Evolutionary conservation across 2,888 invertebrate genomes (phyloP).

Genomic region (Conops quadrifasciatus): DNA sequence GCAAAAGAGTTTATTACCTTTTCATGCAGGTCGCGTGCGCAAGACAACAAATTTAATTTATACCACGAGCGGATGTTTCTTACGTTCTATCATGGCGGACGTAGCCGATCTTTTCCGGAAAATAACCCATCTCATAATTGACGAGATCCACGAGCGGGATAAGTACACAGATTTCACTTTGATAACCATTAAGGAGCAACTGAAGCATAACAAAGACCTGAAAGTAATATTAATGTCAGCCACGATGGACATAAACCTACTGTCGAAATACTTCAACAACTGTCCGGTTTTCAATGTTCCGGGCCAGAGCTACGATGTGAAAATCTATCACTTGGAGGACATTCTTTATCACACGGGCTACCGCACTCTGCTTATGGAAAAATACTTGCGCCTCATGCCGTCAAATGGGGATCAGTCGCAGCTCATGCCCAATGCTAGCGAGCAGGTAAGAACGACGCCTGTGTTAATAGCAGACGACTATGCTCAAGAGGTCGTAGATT

Average conservation of each 20-base stretch:
- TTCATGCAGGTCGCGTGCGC: slow-evolving; percentile 52
- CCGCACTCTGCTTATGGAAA: slow-evolving; percentile 53
- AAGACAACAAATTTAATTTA: slow-evolving; percentile 56
- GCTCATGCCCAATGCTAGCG: neutral
- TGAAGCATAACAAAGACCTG: slow-evolving; percentile 75
- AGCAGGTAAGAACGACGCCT: slow-evolving; percentile 21
- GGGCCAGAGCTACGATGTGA: slow-evolving; percentile 79
- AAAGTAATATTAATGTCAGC: slow-evolving; percentile 95
- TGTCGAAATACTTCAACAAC: slow-evolving; percentile 82
- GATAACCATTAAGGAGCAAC: slow-evolving; percentile 80
- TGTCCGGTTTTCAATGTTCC: slow-evolving; percentile 81
- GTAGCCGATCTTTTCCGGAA: slow-evolving; percentile 59
- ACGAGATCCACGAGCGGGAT: slow-evolving; percentile 96
- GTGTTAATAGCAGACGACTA: slow-evolving; percentile 59
- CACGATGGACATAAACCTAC: slow-evolving; percentile 84
- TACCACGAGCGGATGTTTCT: slow-evolving; percentile 63
- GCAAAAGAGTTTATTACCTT: neutral
- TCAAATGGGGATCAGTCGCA: slow-evolving; percentile 7
- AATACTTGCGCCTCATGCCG: slow-evolving; percentile 48
- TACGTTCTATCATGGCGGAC: slow-evolving; percentile 87
- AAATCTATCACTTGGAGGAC: slow-evolving; percentile 82
- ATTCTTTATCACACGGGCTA: slow-evolving; percentile 70
- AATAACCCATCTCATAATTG: slow-evolving; percentile 84
- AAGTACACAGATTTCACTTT: slow-evolving; percentile 92
- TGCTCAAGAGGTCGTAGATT: slow-evolving; percentile 66